Evolutionary conservation across 2,113 vertebrate species (phyloP).

Genomic region (Leucopternis melanops): DNA sequence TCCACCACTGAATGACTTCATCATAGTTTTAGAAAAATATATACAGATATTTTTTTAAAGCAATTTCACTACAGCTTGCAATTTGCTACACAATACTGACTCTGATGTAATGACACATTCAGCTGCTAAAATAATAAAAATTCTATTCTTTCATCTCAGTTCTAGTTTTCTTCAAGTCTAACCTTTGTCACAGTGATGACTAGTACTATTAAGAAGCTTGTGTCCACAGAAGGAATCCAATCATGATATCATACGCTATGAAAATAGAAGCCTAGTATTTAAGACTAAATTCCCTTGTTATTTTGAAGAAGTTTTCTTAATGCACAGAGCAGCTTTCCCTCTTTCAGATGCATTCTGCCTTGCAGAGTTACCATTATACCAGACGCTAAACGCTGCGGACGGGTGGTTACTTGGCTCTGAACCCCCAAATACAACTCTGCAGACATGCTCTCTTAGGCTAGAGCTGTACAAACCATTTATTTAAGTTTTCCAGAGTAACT

Average conservation of each 20-base stretch:
- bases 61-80: slow-evolving; percentile 48
- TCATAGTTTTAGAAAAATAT: slow-evolving; percentile 45
- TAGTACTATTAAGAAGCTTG: slow-evolving; percentile 19
- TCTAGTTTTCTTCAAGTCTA: neutral
- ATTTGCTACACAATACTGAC: slow-evolving; percentile 37
- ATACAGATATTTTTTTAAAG: slow-evolving; percentile 51
- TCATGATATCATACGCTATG: slow-evolving; percentile 8
- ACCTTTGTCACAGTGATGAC: slow-evolving; percentile 59
- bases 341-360: neutral
- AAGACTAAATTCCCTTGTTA: neutral
- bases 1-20: slow-evolving; percentile 26
- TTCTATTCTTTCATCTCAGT: slow-evolving; percentile 24
- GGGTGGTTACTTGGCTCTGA: neutral
- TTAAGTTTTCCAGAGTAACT: neutral
- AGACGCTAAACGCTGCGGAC: neutral
- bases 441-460: neutral
- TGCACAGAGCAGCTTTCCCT: neutral
- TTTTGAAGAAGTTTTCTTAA: neutral
- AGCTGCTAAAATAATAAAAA: slow-evolving; percentile 61
- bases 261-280: slow-evolving; percentile 6
- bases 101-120: slow-evolving; percentile 58
- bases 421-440: neutral
- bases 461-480: neutral
- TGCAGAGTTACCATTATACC: neutral
- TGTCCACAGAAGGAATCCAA: slow-evolving; percentile 27